Base-by-base conservation (phyloP, 1,140 invertebrate species). In the Sinonovacula constricta region DNA sequence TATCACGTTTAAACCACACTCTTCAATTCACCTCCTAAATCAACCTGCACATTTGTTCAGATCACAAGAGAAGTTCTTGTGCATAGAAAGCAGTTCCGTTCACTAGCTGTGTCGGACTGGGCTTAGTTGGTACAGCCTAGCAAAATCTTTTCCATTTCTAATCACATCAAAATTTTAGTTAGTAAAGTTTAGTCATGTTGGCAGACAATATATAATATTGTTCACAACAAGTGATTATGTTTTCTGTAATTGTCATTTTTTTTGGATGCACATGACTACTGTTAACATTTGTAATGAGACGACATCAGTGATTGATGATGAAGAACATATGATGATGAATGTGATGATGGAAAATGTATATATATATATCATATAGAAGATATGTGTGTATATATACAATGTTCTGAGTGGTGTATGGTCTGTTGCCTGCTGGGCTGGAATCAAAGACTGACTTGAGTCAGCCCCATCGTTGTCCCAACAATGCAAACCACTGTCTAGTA, bases 71-170 rank as follows among this genome's bases (percentile, higher is more conserved):
- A 18, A 33, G 3, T 24, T 28, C 28, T 18, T 30, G 36, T 34
- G 26, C 49, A n/a, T 10, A 36, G 22, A 18, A 56, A 30, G 22
- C 62, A 76, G 62, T 76, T 76, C 63, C 72, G 36, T 59, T 75
- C 72, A 76, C 72, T 75, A 75, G 71, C 71, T 57, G 72, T 76
- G 72, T 18, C 22, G 53, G 72, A 76, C 62, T 49, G 71, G 18
- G 18, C 39, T 31, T 49, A 76, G 53, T 24, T 65, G 22, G 33
- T 49, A 34, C 24, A 62, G 26, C 49, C 18, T n/a, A n/a, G n/a
- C n/a, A n/a, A n/a, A n/a, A n/a, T n/a, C n/a, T n/a, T n/a, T n/a
- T n/a, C n/a, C n/a, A n/a, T n/a, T n/a, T n/a, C n/a, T n/a, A n/a
- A n/a, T n/a, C n/a, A n/a, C n/a, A n/a, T n/a, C n/a, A n/a, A n/a